Evolutionary conservation across 2,888 invertebrate species (phyloP), one percentile per base, ranked within the genome.

Genomic region (Hyles lineata): DNA sequence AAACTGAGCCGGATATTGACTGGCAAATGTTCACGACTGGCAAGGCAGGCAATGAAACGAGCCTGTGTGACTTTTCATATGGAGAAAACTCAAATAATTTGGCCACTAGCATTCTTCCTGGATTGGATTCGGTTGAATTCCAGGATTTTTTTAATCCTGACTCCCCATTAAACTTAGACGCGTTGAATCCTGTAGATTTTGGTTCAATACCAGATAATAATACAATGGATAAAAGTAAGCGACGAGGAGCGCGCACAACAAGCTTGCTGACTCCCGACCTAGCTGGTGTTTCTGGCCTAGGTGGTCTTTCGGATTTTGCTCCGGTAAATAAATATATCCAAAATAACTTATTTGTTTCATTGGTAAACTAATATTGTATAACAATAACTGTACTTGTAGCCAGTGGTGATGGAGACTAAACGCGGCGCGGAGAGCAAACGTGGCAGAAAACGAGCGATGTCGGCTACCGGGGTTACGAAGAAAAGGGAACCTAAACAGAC

Each of bases 401-500:
- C 32, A 19, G 72, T 35, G 21, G 8, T 35, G 2, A 29, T 21
- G 23, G 72, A 67, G 11, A 77, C 72, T n/a, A 86, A 86, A 74
- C 84, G 86, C 19, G 83, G 85, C 2, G 72, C 74, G 21, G 89
- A 86, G 8, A 86, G 88, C 71, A 91, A 90, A 77, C 90, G 92
- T 11, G 92, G 92, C 6, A 84, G 92, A 43, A 92, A 93, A 75
- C 87, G 93, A 0, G 92, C 92, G 0, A 79, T 85, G 5, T 93
- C 93, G 0, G 85, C 90, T 11, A 89, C 91, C 0, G 89, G 90
- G 0, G 75, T 87, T 1, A 77, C 80, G 0, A 92, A 91, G 11
- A 84, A 87, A 74, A 79, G 76, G 29, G 74, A 85, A 79, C 81
- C 78, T 75, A 85, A 90, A 76, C 73, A 75, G 72, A 78, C 82